A percentile compares a stretch with the other conserved stretches of the same genome.
These are phyloP conservation scores for Petroica traversi DNA, from an alignment of 2,113 vertebrate species.

Conservation along the genomic window DNA sequence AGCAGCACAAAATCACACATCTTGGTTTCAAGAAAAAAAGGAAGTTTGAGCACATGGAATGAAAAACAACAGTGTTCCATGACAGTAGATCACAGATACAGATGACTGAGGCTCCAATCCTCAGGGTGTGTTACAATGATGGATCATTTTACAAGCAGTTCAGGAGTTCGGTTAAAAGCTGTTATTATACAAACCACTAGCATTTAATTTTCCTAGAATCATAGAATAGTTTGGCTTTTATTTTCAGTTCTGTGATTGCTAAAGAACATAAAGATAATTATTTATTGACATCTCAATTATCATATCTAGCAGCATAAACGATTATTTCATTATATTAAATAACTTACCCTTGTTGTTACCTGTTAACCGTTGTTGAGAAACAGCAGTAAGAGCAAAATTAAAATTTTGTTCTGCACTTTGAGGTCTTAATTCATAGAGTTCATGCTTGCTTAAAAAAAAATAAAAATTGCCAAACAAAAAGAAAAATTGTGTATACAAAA, in stretches of 20 bases:
- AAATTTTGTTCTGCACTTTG: background rate
- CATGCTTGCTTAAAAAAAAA: background rate
- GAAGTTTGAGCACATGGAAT: background rate
- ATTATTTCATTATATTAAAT: background rate
- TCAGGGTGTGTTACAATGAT: background rate
- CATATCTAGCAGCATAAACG: background rate
- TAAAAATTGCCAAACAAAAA: background rate
- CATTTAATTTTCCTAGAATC: background rate
- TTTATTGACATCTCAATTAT: background rate
- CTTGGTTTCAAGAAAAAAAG: background rate
- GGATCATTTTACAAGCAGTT: background rate
- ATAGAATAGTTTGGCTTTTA: background rate
- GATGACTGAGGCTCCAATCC: background rate
- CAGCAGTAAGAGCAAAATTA: background rate
- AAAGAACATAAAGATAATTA: background rate
- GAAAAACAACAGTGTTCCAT: background rate
- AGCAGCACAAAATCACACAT: background rate
- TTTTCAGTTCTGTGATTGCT: background rate
- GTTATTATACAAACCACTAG: background rate
- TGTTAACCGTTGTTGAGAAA: background rate
- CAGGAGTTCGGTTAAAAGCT: background rate
- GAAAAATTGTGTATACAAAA: background rate
- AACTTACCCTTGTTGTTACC: background rate
- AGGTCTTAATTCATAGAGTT: background rate
- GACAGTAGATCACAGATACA: background rate